Evolutionary conservation across 1,140 invertebrate genomes (phyloP), one percentile per base, ranked within the genome.

Genomic region (Coboldia fuscipes): DNA sequence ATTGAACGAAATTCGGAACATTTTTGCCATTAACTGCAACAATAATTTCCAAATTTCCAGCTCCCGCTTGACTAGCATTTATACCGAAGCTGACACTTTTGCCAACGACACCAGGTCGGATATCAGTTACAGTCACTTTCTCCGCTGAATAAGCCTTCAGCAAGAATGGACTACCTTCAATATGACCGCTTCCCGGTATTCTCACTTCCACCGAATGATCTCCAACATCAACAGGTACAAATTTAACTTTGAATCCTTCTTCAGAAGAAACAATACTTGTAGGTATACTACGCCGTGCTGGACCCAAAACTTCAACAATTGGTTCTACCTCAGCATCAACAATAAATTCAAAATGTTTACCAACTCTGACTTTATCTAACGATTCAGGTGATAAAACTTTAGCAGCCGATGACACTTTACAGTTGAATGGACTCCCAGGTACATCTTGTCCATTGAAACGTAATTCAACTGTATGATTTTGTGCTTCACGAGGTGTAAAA

Each of bases 1-100:
- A 88, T 50, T 96, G 85, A 2, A 97, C 92, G 56, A 93, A 97
- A 62, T 97, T 97, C 5, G 93, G 93, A 5, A 98, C 92, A 62
- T 97, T 97, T 47, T 86, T 74, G 3, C 88, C 88, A 48, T 84
- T 86, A n/a, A 94, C 89, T 1, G 89, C 88, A 0, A 98, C 92
- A 36, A 96, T 94, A 28, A 98, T 97, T 61, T 97, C 92, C 41
- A 97, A 60, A 58, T 96, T 94, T 23, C 92, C 92, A 39, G 89
- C 89, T 39, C 92, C 70, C 8, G 70, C 70, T 47, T 71, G 64
- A 0, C 63, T 66, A 28, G 61, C 75, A 66, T 84, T 71, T 70
- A 89, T 89, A 42, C 80, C 84, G 49, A 96, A 93, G 39, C 81
- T 85, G 2, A 90, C 78, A 13, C 88, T 82, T 56, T 88, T 86